These are phyloP conservation scores for Mustelus asterias DNA, from an alignment of 2,113 vertebrate genomes.

Conservation along the genomic window DNA sequence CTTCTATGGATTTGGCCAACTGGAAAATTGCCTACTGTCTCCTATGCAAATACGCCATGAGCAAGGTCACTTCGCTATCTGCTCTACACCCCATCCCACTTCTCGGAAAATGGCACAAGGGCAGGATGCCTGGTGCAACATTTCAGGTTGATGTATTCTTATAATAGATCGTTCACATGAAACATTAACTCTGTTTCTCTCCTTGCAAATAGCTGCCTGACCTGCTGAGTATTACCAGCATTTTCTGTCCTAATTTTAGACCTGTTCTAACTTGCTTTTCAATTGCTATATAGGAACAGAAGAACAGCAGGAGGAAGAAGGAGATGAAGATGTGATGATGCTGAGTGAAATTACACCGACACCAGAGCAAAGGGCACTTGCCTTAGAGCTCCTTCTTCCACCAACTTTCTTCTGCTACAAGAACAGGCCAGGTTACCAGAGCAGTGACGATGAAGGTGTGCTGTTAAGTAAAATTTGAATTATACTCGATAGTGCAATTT, in stretches of 20 bases:
- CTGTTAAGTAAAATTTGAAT: background rate
- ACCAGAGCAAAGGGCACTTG: conserved; percentile 14
- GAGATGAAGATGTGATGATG: background rate
- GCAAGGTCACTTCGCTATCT: too few species aligned
- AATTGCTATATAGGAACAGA: background rate
- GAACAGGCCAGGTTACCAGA: background rate
- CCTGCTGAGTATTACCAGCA: background rate
- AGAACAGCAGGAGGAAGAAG: background rate
- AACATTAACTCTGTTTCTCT: background rate
- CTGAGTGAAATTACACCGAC: conserved; percentile 26
- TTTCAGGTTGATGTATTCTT: background rate
- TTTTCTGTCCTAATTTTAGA: background rate
- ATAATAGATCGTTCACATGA: background rate
- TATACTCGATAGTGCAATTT: background rate
- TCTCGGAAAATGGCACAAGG: too few species aligned
- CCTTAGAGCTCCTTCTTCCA: background rate
- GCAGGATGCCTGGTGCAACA: background rate
- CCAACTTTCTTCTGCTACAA: conserved; percentile 25
- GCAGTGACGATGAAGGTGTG: conserved; percentile 32
- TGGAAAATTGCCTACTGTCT: too few species aligned
- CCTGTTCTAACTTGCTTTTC: background rate
- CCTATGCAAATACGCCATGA: too few species aligned
- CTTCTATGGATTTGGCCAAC: too few species aligned
- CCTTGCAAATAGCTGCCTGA: background rate
- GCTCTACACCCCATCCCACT: too few species aligned